A percentile compares a stretch with the other conserved stretches of the same genome.
phyloP scores from a whole-genome alignment of 2,888 invertebrate species.

The Resseliella maxima region DNA sequence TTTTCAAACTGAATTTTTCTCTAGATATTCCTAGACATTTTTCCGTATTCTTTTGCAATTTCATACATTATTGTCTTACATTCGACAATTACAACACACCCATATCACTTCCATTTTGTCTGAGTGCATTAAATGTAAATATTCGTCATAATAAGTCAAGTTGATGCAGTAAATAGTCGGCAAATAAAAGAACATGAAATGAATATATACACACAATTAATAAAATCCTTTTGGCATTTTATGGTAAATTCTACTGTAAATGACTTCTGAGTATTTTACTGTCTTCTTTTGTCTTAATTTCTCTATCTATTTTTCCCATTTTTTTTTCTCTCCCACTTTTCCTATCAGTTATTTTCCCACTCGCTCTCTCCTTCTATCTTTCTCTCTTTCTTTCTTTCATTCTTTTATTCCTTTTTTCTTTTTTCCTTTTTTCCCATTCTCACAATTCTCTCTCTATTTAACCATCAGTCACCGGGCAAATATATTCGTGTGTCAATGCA shows the following conservation, averaged over 20 bases:
- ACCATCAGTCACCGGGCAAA: no score
- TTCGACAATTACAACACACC: not conserved
- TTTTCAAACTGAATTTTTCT: no score
- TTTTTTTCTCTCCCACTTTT: no score
- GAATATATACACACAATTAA: not conserved
- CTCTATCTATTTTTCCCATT: no score
- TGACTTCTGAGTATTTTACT: not conserved
- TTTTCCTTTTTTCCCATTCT: no score
- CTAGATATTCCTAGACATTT: no score
- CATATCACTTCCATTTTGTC: not conserved
- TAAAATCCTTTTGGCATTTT: conserved; percentile 6
- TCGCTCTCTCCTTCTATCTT: no score
- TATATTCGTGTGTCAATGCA: conserved; percentile 16
- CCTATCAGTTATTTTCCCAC: not conserved
- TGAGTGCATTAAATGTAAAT: not conserved
- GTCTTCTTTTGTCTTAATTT: not conserved
- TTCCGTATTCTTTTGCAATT: not conserved
- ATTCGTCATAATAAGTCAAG: conserved; percentile 4
- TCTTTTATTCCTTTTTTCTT: no score
- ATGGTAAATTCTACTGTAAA: not conserved
- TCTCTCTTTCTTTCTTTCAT: no score
- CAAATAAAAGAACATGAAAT: not conserved
- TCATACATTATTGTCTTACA: not conserved
- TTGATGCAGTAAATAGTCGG: not conserved
- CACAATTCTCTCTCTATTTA: no score